A percentile compares a stretch with the other conserved stretches of the same genome.
phyloP scores from a whole-genome alignment of 2,797 vertebrate species.

The Neosalanx taihuensis region DNA sequence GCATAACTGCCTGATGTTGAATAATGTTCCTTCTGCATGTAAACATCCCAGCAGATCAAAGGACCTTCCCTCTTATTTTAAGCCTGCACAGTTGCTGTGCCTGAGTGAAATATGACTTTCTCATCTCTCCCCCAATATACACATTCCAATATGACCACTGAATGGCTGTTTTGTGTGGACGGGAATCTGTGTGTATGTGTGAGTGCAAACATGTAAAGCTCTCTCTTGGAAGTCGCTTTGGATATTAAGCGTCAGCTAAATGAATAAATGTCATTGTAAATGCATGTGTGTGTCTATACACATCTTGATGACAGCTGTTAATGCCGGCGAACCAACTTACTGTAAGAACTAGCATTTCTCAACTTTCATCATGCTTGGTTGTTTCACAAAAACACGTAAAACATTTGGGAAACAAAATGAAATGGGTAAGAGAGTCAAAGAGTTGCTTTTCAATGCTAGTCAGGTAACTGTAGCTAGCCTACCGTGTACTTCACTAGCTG shows the following conservation, averaged over 20 bases:
- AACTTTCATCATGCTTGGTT: neutral
- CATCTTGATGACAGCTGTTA: neutral
- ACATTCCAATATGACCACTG: slow-evolving; percentile 20
- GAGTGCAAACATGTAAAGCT: neutral
- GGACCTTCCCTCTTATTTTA: slow-evolving; percentile 23
- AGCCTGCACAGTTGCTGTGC: slow-evolving; percentile 9
- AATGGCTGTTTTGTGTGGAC: neutral
- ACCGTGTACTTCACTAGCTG: neutral
- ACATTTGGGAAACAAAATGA: neutral
- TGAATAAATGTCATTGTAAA: too few relatives aligned
- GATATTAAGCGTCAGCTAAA: too few relatives aligned
- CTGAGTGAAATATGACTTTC: slow-evolving; percentile 27
- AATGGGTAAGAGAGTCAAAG: neutral
- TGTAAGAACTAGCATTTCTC: slow-evolving; percentile 1
- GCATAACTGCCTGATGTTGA: slow-evolving; percentile 40
- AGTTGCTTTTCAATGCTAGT: neutral
- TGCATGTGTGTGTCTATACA: neutral
- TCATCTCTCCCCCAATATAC: slow-evolving; percentile 29
- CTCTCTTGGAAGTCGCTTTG: too few relatives aligned
- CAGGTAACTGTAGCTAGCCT: neutral
- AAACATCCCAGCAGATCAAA: slow-evolving; percentile 52
- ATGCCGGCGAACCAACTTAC: neutral
- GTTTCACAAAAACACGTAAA: neutral
- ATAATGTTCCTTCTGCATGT: slow-evolving; percentile 36
- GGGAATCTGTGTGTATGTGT: slow-evolving; percentile 7